These are phyloP conservation scores for Dasyprocta punctata DNA, from an alignment of 2,113 vertebrate genomes.

Conservation along the genomic window DNA sequence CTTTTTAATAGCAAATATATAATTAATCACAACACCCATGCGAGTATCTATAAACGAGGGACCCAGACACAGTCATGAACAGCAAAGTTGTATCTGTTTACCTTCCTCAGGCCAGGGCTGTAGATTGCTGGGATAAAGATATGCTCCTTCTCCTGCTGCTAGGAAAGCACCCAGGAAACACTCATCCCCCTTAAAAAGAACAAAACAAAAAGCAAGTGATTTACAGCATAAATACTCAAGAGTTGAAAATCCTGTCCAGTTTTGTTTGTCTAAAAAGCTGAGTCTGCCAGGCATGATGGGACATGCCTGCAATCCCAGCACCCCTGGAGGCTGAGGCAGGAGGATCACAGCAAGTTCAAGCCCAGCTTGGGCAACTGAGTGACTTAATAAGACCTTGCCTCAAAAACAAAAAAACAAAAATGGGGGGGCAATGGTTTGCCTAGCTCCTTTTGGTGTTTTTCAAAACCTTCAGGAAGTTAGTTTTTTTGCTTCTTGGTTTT, in stretches of 20 bases:
- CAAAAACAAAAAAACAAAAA: neutral
- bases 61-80: neutral
- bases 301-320: neutral
- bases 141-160: conserved; percentile 89
- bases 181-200: conserved; percentile 84
- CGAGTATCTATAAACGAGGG: neutral
- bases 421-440: neutral
- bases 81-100: conserved; percentile 78
- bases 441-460: neutral
- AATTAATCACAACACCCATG: conserved; percentile 21
- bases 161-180: conserved; percentile 91
- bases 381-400: neutral
- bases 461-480: neutral
- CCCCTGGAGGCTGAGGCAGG: neutral
- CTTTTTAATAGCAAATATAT: conserved; percentile 49
- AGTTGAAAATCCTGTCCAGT: neutral
- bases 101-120: conserved; percentile 93
- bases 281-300: neutral
- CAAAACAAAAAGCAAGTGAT: conserved; percentile 3
- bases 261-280: conserved; percentile 16
- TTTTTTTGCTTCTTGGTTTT: neutral
- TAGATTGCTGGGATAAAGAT: conserved; percentile 88
- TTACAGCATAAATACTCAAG: conserved; percentile 15
- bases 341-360: neutral
- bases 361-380: neutral